Evolutionary conservation across 2,797 vertebrate genomes (phyloP).

Genomic region (Coccyzus lansbergi): DNA sequence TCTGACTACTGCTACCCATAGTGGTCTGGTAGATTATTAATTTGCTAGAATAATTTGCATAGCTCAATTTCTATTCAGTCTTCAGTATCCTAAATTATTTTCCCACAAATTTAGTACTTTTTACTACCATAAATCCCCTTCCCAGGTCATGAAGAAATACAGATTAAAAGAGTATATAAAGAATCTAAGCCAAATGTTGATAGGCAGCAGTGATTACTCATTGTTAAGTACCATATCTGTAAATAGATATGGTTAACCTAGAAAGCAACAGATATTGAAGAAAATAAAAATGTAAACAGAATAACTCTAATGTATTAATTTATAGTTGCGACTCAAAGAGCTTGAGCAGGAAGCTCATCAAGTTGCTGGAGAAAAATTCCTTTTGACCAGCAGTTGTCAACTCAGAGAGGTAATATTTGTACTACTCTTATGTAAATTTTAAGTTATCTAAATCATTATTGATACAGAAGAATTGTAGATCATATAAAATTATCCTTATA

Average conservation of each 20-base stretch:
- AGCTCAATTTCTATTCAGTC: not conserved
- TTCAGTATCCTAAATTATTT: not conserved
- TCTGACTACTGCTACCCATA: not conserved
- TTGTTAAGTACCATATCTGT: not conserved
- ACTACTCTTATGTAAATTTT: not conserved
- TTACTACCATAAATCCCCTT: not conserved
- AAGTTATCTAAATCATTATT: not conserved
- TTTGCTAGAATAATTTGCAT: not conserved
- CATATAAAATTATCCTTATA: not conserved
- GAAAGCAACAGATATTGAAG: not conserved
- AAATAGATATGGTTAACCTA: not conserved
- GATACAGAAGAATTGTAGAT: not conserved
- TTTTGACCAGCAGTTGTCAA: constrained; percentile 88
- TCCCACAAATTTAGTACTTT: not conserved
- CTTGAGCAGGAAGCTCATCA: constrained; percentile 89
- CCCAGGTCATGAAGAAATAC: not conserved
- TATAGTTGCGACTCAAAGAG: constrained; percentile 86
- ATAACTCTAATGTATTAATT: not conserved
- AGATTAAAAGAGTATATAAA: not conserved
- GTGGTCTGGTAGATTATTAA: not conserved
- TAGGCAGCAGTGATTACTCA: not conserved
- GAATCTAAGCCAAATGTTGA: not conserved
- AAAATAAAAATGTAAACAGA: not conserved
- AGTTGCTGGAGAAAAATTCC: constrained; percentile 88
- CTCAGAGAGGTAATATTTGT: constrained; percentile 81